Percentiles rank a stretch among this genome's conserved stretches.
Evolutionary conservation across 92 coral and sea anemone genomes (phyloP).

Genomic region (Zoanthus sansibaricus): DNA sequence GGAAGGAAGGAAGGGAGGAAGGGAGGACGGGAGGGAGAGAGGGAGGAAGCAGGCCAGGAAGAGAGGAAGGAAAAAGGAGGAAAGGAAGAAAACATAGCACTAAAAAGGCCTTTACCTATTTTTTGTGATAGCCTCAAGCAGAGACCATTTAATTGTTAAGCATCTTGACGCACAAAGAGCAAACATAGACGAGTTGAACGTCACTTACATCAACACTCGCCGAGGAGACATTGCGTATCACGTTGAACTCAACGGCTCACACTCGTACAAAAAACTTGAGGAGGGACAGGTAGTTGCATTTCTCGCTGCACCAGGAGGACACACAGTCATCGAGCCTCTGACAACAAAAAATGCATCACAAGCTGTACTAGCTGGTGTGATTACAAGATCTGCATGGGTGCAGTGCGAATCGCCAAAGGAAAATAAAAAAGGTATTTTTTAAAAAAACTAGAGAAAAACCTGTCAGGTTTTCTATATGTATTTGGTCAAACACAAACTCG

Average conservation of each 20-base stretch:
- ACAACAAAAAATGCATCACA: constrained; percentile 66
- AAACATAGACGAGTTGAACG: constrained; percentile 76
- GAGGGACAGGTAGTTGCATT: constrained; percentile 98
- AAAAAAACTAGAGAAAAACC: too few relatives aligned
- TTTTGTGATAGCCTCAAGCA: constrained; percentile 18
- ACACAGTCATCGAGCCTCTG: constrained; percentile 85
- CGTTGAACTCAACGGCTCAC: constrained; percentile 78
- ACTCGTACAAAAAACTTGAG: constrained; percentile 60
- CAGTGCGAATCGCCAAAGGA: constrained; percentile 81
- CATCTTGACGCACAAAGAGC: constrained; percentile 92
- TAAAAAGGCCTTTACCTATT: neutral
- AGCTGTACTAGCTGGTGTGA: constrained; percentile 97
- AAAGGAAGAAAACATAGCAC: neutral
- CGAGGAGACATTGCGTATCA: constrained; percentile 97
- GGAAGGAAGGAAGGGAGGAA: too few relatives aligned
- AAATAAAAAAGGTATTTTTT: constrained; percentile 55
- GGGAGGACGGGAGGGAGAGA: too few relatives aligned
- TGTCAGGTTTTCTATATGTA: too few relatives aligned
- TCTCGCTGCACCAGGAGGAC: constrained; percentile 76
- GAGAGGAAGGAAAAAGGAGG: too few relatives aligned
- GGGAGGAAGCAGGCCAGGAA: too few relatives aligned
- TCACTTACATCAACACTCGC: constrained; percentile 67
- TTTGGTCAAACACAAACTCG: too few relatives aligned
- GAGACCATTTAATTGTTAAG: constrained; percentile 77
- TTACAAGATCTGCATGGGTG: constrained; percentile 89